These are phyloP conservation scores for Dione vanillae DNA, from an alignment of 2,888 invertebrate genomes.

Conservation along the genomic window DNA sequence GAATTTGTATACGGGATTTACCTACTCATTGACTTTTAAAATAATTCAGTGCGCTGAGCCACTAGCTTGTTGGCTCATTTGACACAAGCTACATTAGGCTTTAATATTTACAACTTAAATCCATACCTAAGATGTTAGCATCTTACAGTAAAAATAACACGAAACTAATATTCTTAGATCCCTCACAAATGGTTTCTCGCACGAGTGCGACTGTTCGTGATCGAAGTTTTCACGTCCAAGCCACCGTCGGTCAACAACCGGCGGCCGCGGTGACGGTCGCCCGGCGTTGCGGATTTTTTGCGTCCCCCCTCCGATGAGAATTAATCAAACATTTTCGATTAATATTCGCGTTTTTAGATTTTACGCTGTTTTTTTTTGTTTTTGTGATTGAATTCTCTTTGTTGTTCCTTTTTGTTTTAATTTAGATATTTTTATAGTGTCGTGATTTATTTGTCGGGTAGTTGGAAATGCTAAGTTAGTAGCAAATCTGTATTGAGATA, in stretches of 20 bases:
- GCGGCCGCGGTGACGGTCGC: slow-evolving; percentile 7
- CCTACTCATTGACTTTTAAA: too few species aligned
- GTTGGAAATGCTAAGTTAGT: too few species aligned
- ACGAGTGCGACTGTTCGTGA: slow-evolving; percentile 26
- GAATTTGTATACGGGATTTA: too few species aligned
- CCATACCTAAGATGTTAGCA: background rate
- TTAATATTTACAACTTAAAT: too few species aligned
- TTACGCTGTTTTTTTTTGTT: slow-evolving; percentile 14
- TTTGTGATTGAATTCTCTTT: too few species aligned
- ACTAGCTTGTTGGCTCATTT: too few species aligned
- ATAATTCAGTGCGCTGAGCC: too few species aligned
- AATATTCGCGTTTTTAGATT: background rate
- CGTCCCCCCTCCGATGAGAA: background rate
- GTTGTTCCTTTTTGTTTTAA: too few species aligned
- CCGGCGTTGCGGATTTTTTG: slow-evolving; percentile 17
- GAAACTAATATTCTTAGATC: background rate
- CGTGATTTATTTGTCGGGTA: too few species aligned
- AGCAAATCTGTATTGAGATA: too few species aligned
- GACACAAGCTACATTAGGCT: too few species aligned
- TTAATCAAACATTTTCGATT: slow-evolving; percentile 3
- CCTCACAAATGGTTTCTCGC: slow-evolving; percentile 25
- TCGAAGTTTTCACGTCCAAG: slow-evolving; percentile 28
- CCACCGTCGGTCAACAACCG: slow-evolving; percentile 32
- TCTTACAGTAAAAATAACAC: background rate
- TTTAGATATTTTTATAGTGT: too few species aligned